phyloP scores from a whole-genome alignment of 2,888 invertebrate species.

The Zonitis immaculata region DNA sequence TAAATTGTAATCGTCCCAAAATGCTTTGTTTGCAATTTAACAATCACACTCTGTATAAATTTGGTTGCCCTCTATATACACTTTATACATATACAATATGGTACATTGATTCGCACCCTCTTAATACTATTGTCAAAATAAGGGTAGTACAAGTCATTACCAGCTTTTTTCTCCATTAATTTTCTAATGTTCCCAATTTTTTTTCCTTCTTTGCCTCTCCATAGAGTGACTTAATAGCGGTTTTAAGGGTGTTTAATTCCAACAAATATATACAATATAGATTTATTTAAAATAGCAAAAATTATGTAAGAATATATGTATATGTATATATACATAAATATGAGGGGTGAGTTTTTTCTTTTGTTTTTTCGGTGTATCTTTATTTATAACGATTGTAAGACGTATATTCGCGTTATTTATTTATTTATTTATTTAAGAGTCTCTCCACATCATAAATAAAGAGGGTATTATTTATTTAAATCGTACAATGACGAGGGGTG shows the following conservation, averaged over 20 bases:
- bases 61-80: slow-evolving; percentile 6
- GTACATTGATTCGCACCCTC: slow-evolving; percentile 38
- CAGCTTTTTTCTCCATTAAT: slow-evolving; percentile 1
- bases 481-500: slow-evolving; percentile 32
- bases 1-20: slow-evolving; percentile 37
- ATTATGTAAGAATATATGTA: neutral
- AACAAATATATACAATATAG: neutral
- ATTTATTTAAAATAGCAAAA: neutral
- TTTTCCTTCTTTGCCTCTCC: neutral
- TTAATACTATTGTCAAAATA: slow-evolving; percentile 2
- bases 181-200: neutral
- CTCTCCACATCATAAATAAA: slow-evolving; percentile 42
- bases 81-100: too few species aligned
- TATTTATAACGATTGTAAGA: neutral
- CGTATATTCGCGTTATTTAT: slow-evolving; percentile 19
- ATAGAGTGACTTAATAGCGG: slow-evolving; percentile 23
- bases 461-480: slow-evolving; percentile 42
- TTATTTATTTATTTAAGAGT: slow-evolving; percentile 36
- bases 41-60: slow-evolving; percentile 7
- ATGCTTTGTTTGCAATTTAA: slow-evolving; percentile 29
- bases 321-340: too few species aligned
- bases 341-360: neutral
- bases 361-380: neutral
- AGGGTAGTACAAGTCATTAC: slow-evolving; percentile 2
- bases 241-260: slow-evolving; percentile 23